These are phyloP conservation scores for Papilio aristodemus DNA, from an alignment of 1,140 invertebrate species.

Conservation along the genomic window DNA sequence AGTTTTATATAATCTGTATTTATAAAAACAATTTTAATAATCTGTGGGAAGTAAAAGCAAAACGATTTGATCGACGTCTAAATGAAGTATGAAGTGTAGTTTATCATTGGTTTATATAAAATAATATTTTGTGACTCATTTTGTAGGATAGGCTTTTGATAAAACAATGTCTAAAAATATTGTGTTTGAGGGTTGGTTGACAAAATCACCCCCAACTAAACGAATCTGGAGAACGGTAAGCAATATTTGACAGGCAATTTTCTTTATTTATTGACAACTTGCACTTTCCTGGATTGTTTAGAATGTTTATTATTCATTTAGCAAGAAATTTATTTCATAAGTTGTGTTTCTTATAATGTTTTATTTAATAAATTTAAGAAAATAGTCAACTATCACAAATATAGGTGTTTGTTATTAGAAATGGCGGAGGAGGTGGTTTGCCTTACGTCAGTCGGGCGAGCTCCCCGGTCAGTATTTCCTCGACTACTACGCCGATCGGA, in stretches of 20 bases:
- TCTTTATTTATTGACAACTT: conserved; percentile 62
- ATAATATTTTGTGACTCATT: conserved; percentile 60
- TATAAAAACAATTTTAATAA: conserved; percentile 4
- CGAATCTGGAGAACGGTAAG: conserved; percentile 93
- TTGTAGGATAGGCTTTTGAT: conserved; percentile 47
- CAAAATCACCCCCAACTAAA: conserved; percentile 94
- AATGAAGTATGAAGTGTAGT: conserved; percentile 36
- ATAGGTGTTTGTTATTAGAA: conserved; percentile 83
- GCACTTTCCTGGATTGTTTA: conserved; percentile 36
- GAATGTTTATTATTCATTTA: conserved; percentile 27
- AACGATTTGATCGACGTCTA: conserved; percentile 16
- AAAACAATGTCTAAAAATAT: conserved; percentile 72
- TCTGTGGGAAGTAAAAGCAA: conserved; percentile 33
- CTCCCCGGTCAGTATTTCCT: conserved; percentile 95
- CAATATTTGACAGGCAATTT: conserved; percentile 56
- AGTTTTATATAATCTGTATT: not conserved
- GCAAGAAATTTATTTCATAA: not conserved
- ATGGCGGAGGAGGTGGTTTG: conserved; percentile 97
- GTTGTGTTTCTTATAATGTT: not conserved
- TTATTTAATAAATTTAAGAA: conserved; percentile 1
- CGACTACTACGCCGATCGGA: conserved; percentile 95
- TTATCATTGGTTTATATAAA: conserved; percentile 43
- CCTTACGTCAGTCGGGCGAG: conserved; percentile 92
- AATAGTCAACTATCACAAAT: not conserved
- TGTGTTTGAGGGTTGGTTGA: conserved; percentile 91